Evolutionary conservation across 2,888 invertebrate genomes (phyloP).

Genomic region (Cerceris rybyensis): DNA sequence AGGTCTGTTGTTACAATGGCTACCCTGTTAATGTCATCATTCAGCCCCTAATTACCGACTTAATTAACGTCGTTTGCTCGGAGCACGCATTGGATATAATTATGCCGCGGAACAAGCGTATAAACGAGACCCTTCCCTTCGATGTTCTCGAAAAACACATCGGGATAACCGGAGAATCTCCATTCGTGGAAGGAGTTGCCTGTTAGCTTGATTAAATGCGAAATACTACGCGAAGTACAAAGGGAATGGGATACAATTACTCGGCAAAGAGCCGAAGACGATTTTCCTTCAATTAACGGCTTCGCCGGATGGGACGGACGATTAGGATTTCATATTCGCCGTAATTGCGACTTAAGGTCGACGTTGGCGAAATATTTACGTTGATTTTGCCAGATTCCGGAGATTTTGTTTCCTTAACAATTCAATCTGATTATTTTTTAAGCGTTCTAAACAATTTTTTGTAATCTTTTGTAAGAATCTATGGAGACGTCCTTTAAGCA

Average conservation of each 20-base stretch:
- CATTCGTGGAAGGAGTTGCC: neutral
- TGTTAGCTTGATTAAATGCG: conserved; percentile 1
- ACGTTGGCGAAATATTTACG: no score
- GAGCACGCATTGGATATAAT: conserved; percentile 6
- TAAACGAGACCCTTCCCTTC: conserved; percentile 24
- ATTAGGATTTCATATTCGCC: neutral
- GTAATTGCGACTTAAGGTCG: neutral
- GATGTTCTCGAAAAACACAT: neutral
- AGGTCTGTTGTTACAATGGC: conserved; percentile 3
- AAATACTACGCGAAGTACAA: neutral
- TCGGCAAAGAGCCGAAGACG: neutral
- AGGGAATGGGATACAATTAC: neutral
- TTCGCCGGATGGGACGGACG: neutral
- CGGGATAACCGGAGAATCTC: neutral
- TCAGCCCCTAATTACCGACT: conserved; percentile 37
- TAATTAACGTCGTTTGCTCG: conserved; percentile 32
- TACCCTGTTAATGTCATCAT: conserved; percentile 6
- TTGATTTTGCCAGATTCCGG: no score
- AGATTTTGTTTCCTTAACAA: no score
- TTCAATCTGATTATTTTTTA: no score
- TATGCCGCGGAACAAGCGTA: conserved; percentile 6
- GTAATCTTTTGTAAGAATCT: no score
- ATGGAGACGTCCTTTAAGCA: no score
- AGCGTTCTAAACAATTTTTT: no score
- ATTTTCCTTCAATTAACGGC: neutral